Evolutionary conservation across 1,140 invertebrate species (phyloP).

Genomic region (Philaenus spumarius): DNA sequence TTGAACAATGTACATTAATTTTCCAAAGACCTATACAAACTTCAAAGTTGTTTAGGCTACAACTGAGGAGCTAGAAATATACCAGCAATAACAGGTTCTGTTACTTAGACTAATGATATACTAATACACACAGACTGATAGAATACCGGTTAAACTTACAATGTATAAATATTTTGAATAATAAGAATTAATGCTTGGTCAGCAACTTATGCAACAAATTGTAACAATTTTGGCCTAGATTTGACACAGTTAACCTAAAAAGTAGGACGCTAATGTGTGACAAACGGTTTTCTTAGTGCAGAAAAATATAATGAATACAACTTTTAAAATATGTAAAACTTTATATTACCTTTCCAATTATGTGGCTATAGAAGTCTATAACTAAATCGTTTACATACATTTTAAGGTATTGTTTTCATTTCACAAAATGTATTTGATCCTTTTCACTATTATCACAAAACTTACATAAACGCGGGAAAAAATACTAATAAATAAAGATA

Average conservation of each 20-base stretch:
- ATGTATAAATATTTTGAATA: neutral
- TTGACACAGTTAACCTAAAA: slow-evolving; percentile 11
- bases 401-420: slow-evolving; percentile 10
- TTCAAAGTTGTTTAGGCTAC: too few species aligned
- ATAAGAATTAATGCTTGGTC: neutral
- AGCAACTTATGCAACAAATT: neutral
- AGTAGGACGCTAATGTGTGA: neutral
- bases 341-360: slow-evolving; percentile 57
- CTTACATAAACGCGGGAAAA: too few species aligned
- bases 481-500: too few species aligned
- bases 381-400: slow-evolving; percentile 72
- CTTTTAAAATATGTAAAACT: neutral
- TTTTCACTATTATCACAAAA: too few species aligned
- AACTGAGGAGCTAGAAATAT: too few species aligned
- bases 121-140: too few species aligned
- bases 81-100: too few species aligned
- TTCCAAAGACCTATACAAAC: too few species aligned
- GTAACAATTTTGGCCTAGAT: slow-evolving; percentile 2
- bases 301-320: slow-evolving; percentile 11
- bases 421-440: too few species aligned
- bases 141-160: slow-evolving; percentile 34
- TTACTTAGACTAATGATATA: too few species aligned
- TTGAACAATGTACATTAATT: too few species aligned
- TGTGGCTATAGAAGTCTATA: slow-evolving; percentile 74
- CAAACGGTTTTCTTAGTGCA: neutral